phyloP scores from a whole-genome alignment of 1,140 invertebrate species.

The Drosophila tropicalis region DNA sequence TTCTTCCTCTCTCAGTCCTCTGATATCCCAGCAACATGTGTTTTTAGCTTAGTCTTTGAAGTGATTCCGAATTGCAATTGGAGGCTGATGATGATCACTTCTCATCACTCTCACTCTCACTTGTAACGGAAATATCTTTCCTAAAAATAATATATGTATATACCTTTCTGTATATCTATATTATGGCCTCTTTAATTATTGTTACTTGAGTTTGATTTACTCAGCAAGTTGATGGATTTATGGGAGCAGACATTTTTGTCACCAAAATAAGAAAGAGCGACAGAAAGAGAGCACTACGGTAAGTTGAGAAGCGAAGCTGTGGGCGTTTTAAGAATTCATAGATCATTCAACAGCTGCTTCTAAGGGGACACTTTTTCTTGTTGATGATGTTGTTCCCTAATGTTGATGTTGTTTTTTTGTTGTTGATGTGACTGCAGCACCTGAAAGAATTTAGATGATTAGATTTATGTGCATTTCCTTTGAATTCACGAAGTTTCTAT shows the following conservation, averaged over 20 bases:
- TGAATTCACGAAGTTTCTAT: not conserved
- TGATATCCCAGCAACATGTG: slow-evolving; percentile 69
- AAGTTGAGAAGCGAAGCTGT: not conserved
- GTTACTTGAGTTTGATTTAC: slow-evolving; percentile 60
- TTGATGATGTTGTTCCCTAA: slow-evolving; percentile 9
- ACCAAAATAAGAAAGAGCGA: slow-evolving; percentile 29
- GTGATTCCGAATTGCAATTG: slow-evolving; percentile 49
- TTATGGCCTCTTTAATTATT: slow-evolving; percentile 59
- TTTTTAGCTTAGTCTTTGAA: slow-evolving; percentile 59
- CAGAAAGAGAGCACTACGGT: slow-evolving; percentile 17
- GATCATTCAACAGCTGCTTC: slow-evolving; percentile 54
- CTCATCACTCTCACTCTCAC: slow-evolving; percentile 19
- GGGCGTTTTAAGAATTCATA: slow-evolving; percentile 44
- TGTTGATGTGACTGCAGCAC: slow-evolving; percentile 62
- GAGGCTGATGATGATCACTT: slow-evolving; percentile 70
- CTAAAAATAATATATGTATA: slow-evolving; percentile 38
- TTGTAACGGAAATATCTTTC: slow-evolving; percentile 72
- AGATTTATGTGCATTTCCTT: slow-evolving; percentile 68
- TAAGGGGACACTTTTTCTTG: not conserved
- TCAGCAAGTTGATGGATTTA: slow-evolving; percentile 74
- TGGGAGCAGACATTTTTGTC: slow-evolving; percentile 70
- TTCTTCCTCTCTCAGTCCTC: slow-evolving; percentile 20
- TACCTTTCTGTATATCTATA: not conserved
- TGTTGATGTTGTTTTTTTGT: slow-evolving; percentile 23
- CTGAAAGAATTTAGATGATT: slow-evolving; percentile 66